Evolutionary conservation across 2,113 vertebrate species (phyloP), one percentile per base, ranked within the genome.

Genomic region (Aegithalos caudatus): DNA sequence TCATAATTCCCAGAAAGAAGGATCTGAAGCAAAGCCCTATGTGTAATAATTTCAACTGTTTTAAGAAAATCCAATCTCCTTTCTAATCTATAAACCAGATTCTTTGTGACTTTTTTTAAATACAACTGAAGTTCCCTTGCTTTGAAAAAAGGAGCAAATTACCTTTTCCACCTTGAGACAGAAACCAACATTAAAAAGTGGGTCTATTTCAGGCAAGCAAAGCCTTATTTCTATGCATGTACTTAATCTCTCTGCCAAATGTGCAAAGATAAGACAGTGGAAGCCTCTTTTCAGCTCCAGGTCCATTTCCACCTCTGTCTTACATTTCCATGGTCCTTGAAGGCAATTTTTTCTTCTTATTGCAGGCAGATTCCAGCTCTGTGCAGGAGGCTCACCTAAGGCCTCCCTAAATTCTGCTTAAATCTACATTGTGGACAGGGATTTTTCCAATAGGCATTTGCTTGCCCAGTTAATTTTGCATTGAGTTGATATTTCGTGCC

Each of bases 81-180:
- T 94, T 82, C 90, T 96, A 81, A 95, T 91, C 81, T 94, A 60
- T 67, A 92, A 96, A 94, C 51, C 94, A 95, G 95, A 94, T 81
- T 91, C 42, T 42, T 62, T 24, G 11, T 77, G 78, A 77, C 21
- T 57, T 58, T 92, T 90, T 78, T 61, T 64, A 29, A 37, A 88
- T 70, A 56, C 11, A 88, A 48, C 31, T 31, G 33, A 85, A 90
- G 6, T 73, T 94, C 76, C 54, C 31, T 91, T 78, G 77, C 45
- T 86, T 94, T 57, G 23, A 81, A 72, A 82, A 85, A 83, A 54
- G 7, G 21, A 54, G 5, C 35, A 85, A 80, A 88, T 84, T 84
- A 57, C 11, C 53, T 91, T 95, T 96, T 88, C 66, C 73, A 81
- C 82, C 62, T 79, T 76, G 53, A 93, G 92, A 78, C 6, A 84